Evolutionary conservation across 2,797 vertebrate genomes (phyloP).

Genomic region (Eurystomus glaucurus): DNA sequence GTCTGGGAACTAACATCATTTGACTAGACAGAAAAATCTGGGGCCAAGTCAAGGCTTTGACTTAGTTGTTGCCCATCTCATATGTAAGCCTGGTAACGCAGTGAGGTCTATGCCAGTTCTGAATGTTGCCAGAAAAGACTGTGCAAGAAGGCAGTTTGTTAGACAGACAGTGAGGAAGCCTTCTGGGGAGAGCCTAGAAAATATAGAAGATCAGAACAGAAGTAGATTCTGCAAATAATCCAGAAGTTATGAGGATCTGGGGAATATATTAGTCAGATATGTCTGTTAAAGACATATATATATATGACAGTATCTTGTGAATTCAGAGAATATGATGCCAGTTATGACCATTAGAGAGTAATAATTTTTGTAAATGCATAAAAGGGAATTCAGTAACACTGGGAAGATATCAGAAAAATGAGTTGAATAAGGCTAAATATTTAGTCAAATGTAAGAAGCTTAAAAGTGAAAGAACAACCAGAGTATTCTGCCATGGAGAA

Average conservation of each 20-base stretch:
- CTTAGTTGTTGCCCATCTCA: neutral
- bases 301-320: constrained; percentile 54
- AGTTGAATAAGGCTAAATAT: neutral
- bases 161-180: neutral
- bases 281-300: constrained; percentile 69
- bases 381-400: constrained; percentile 38
- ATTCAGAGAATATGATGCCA: constrained; percentile 48
- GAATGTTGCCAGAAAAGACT: neutral
- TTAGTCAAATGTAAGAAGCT: constrained; percentile 28
- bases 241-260: constrained; percentile 46
- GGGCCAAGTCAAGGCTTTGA: neutral
- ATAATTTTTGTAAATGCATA: constrained; percentile 49
- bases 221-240: constrained; percentile 56
- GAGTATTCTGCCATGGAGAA: neutral
- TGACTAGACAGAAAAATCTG: constrained; percentile 18
- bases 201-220: constrained; percentile 60
- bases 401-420: constrained; percentile 11
- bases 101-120: neutral
- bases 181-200: constrained; percentile 26
- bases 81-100: neutral
- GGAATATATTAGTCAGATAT: constrained; percentile 62
- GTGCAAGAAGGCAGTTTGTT: neutral
- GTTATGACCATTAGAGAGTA: neutral
- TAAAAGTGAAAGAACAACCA: neutral
- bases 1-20: constrained; percentile 39